phyloP scores from a whole-genome alignment of 2,113 vertebrate genomes.

The Poeciliopsis turrubarensis region DNA sequence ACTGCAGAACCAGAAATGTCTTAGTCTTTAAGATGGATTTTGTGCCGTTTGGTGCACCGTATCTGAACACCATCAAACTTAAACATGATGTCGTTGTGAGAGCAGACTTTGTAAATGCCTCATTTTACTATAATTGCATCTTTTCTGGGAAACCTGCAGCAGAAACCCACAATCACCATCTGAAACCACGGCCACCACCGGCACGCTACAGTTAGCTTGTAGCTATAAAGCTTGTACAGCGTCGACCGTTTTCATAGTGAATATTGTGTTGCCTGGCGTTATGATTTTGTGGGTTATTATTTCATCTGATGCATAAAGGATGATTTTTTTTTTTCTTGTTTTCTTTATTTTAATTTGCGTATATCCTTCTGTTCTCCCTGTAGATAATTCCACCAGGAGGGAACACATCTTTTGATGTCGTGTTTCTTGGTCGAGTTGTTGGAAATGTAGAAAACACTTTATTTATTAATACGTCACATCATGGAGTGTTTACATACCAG shows the following conservation, averaged over 20 bases:
- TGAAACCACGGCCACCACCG: neutral
- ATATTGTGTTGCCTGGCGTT: no score
- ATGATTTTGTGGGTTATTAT: neutral
- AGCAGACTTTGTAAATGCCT: neutral
- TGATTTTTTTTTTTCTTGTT: neutral
- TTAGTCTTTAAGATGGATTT: neutral
- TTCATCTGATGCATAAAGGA: neutral
- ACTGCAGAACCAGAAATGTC: neutral
- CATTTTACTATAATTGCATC: neutral
- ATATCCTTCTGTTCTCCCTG: neutral
- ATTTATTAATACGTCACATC: constrained; percentile 99
- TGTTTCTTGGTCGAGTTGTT: constrained; percentile 97
- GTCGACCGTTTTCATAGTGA: neutral
- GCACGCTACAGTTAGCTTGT: constrained; percentile 12
- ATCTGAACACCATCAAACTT: neutral
- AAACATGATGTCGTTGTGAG: neutral
- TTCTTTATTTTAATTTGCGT: neutral
- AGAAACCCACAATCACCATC: neutral
- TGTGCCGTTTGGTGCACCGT: neutral
- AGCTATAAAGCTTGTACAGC: constrained; percentile 22
- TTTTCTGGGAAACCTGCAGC: neutral
- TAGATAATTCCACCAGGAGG: constrained; percentile 98
- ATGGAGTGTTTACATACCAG: constrained; percentile 99
- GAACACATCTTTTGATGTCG: constrained; percentile 98
- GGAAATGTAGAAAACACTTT: constrained; percentile 99